Evolutionary conservation across 2,888 invertebrate species (phyloP), one percentile per base, ranked within the genome.

Genomic region (Urechis unicinctus): DNA sequence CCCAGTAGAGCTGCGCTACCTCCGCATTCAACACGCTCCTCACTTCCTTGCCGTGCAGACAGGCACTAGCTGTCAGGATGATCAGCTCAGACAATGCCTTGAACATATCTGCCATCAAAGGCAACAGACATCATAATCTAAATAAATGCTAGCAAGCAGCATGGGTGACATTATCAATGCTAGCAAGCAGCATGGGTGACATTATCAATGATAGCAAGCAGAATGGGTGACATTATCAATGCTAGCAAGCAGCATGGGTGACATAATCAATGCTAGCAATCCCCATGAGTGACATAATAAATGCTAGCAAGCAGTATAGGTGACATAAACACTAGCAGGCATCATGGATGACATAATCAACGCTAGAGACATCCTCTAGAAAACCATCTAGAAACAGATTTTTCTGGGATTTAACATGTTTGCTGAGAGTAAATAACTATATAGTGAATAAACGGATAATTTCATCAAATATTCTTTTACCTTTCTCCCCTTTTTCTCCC

Each of bases 1-100:
- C 70, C 56, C 62, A 57, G 61, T 70, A 72, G 47, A 71, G 58
- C 52, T 70, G 66, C 3, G 72, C 71, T 17, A 73, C 67, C 43
- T 62, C 57, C 58, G 69, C 70, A 60, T 68, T 62, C 29, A 72
- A 50, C 13, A 64, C 54, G 21, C 63, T 57, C 2, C 72, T 58
- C 28, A 72, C 64, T 54, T 72, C 72, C 46, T 59, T 55, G 65
- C 73, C 73, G 61, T 71, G 71, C 4, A 73, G 66, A 59, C 72
- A 74, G 2, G 68, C 60, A 48, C 68, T 68, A 45, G 73, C 71
- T n/a, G 73, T 73, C 45, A 74, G 58, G 36, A 73, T 70, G 31
- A 73, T 71, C 55, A 73, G 57, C 58, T 72, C 68, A 22, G 72
- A 71, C 50, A 73, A 50, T n/a, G 68, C 69, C 45, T 60, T 54